Evolutionary conservation across 64 coral and sea anemone species (phyloP).

Genomic region (Anthopleura sola): DNA sequence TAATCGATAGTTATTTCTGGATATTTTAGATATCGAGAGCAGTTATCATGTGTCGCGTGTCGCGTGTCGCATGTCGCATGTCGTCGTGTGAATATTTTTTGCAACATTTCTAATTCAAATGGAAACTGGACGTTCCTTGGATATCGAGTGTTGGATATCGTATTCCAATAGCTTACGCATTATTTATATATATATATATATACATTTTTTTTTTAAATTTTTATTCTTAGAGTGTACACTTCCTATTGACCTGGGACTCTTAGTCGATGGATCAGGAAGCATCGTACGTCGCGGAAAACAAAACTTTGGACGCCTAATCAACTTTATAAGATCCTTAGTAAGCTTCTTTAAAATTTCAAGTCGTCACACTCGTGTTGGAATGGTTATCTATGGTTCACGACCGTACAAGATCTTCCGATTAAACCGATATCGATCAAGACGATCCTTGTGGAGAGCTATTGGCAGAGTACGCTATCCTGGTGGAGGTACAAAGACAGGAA

Average conservation of each 20-base stretch:
- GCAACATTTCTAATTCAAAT: too few relatives aligned
- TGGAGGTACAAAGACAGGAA: slow-evolving; percentile 45
- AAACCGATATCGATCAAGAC: slow-evolving; percentile 10
- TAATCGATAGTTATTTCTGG: too few relatives aligned
- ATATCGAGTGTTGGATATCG: neutral
- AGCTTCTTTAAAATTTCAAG: slow-evolving; percentile 39
- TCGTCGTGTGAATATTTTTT: too few relatives aligned
- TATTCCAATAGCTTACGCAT: neutral
- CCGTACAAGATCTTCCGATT: slow-evolving; percentile 36
- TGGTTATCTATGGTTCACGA: slow-evolving; percentile 34
- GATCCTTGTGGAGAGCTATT: slow-evolving; percentile 13
- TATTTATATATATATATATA: neutral
- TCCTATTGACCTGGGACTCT: slow-evolving; percentile 47
- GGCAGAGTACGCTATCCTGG: slow-evolving; percentile 34
- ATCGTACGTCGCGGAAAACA: neutral
- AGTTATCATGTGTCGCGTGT: too few relatives aligned
- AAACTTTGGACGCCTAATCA: neutral
- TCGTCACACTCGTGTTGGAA: slow-evolving; percentile 24
- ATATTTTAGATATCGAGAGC: too few relatives aligned
- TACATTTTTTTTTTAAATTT: neutral
- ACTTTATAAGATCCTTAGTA: slow-evolving; percentile 17
- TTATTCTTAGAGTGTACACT: slow-evolving; percentile 25
- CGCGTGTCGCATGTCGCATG: too few relatives aligned
- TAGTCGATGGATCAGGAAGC: slow-evolving; percentile 27
- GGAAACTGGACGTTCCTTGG: neutral